Conservation (phyloP, 2,113 vertebrate species). For the Passer domesticus region DNA sequence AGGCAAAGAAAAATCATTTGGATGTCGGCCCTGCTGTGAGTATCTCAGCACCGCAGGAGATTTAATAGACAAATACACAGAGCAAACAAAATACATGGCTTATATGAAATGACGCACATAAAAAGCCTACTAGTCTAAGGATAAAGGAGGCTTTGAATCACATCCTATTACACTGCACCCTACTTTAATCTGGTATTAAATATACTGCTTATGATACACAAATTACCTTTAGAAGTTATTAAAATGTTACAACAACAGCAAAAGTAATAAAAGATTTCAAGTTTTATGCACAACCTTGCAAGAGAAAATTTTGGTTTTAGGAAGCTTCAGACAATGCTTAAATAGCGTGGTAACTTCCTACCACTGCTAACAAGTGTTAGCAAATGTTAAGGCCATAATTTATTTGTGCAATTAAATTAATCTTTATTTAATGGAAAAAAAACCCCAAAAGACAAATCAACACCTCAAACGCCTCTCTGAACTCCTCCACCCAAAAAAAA, state of each 20-base stretch:
- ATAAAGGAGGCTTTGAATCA: conserved; percentile 41
- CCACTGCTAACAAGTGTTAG: neutral
- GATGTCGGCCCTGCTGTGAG: neutral
- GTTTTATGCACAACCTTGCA: conserved; percentile 58
- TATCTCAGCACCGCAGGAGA: neutral
- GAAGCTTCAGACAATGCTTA: conserved; percentile 37
- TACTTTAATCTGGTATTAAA: conserved; percentile 41
- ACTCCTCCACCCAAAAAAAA: rapidly evolving
- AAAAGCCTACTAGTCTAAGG: neutral
- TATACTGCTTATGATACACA: conserved; percentile 45
- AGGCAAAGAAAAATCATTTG: neutral
- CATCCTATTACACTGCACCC: conserved; percentile 39
- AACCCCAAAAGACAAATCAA: neutral
- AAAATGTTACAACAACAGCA: conserved; percentile 63
- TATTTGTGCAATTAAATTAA: neutral
- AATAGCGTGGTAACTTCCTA: neutral
- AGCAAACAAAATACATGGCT: conserved; percentile 22
- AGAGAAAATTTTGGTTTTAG: conserved; percentile 34
- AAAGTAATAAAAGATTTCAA: conserved; percentile 68
- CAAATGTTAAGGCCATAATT: conserved; percentile 40
- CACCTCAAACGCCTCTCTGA: neutral
- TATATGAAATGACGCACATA: neutral
- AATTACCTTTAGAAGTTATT: conserved; percentile 6
- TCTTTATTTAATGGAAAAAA: conserved; percentile 3
- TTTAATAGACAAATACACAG: neutral